Base-by-base conservation (phyloP, 2,113 vertebrate genomes). In the Sapajus apella region DNA sequence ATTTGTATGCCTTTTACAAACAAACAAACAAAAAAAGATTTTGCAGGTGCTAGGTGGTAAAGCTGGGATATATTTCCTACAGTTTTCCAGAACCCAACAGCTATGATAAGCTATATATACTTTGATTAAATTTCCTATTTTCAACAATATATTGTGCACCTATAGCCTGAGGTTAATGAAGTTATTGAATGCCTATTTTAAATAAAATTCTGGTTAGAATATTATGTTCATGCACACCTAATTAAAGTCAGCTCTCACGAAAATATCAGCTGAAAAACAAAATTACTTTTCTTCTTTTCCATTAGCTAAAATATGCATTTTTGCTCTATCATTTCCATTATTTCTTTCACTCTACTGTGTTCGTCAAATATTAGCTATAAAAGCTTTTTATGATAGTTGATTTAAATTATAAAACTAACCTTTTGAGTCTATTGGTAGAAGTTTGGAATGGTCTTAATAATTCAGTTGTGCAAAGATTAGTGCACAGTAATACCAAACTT, bases 381-480 rank as follows among this genome's bases (percentile, higher is more conserved):
- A 20, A 82, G 70, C 8, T 82, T 92, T 75, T 37, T 73, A 56
- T 77, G 17, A 16, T 81, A 37, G 35, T 12, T 18, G 11, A 64
- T 66, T 77, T 96, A 94, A 96, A 95, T 47, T 61, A 64, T 27
- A 72, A 87, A 97, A 40, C 6, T 47, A 90, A 12, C 2, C 6
- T 90, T 84, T 75, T 90, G 21, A 56, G 13, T 76, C 47, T 76
- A 5, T 56, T 77, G 20, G 16, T 80, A 68, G 61, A 3, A 8
- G 18, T 6, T 84, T 82, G 35, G 23, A 6, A 70, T 52, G 47
- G 61, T 40, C 6, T 68, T 92, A 50, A 72, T 8, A 72, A 40
- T 72, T 87, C 43, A 87, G 2, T 47, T 97, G 58, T 40, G 27
- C 1, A 72, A 79, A n/a, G 55, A 84, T 72, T 37, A 43, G 6